Base-by-base conservation (phyloP, 2,888 invertebrate species). In the Cactoblastis cactorum region DNA sequence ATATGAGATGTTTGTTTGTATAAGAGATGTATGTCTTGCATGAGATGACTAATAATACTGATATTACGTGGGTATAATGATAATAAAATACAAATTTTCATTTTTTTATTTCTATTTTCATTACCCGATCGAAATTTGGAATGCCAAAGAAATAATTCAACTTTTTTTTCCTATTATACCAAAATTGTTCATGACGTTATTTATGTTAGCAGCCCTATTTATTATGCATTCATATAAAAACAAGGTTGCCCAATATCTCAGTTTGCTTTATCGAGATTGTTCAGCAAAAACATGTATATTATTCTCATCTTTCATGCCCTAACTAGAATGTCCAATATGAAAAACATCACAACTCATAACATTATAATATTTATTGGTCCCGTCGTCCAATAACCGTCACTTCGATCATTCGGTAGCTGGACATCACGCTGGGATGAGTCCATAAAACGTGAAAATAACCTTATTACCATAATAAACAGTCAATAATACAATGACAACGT, bases 401-500 rank as follows among this genome's bases (percentile, higher is more conserved):
- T 71, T 62, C 59, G 49, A 70, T 72, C 64, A 66, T 69, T 72
- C 77, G 58, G 77, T 71, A 75, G 78, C 69, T 50, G 54, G 67
- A 64, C 61, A 39, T 53, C 74, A 70, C 56, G 72, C 69, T 66
- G 71, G 39, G 69, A 61, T 37, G 51, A 55, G 19, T 53, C 49
- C 53, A 54, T 69, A 59, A 65, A 69, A 57, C 58, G 62, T 53
- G 48, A 45, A 51, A 61, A 61, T 61, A 58, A 62, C 55, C 59
- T 60, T 56, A 64, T 65, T 65, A 62, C 59, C 62, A 62, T 61
- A 62, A 63, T 62, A 67, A 64, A 64, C 56, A 65, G 55, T 54
- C 56, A 54, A 59, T 62, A 62, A 61, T 59, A 64, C 61, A 67
- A 69, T 65, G 61, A 59, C 59, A 59, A 58, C 55, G 59, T 62